phyloP scores from a whole-genome alignment of 2,888 invertebrate species.

The Lycocerus yunnanus region DNA sequence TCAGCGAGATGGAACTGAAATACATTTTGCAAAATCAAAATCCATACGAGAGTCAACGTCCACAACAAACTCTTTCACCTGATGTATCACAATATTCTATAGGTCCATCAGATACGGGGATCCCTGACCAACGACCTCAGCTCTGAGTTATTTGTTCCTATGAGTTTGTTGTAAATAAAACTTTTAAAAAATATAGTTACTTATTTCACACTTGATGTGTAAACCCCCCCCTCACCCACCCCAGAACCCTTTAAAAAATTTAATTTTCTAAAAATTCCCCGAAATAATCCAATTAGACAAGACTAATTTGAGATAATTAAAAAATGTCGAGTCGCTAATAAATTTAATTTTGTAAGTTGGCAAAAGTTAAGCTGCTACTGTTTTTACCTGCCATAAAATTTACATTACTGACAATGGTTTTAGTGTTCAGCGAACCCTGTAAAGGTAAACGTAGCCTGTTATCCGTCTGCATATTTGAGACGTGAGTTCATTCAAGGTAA shows the following conservation, averaged over 20 bases:
- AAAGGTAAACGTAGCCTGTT: slow-evolving; percentile 12
- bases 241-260: no score
- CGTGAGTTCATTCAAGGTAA: slow-evolving; percentile 50
- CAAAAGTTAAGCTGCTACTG: slow-evolving; percentile 9
- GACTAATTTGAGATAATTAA: neutral
- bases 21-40: neutral
- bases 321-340: neutral
- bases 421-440: slow-evolving; percentile 17
- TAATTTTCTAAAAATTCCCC: neutral
- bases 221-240: no score
- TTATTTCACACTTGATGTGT: neutral
- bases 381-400: slow-evolving; percentile 15
- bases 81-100: neutral
- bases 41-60: neutral
- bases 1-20: neutral
- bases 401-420: slow-evolving; percentile 10
- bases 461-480: slow-evolving; percentile 48
- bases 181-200: neutral
- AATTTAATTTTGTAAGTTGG: neutral
- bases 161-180: neutral
- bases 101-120: neutral
- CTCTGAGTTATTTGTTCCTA: neutral
- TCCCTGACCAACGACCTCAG: neutral
- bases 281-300: neutral
- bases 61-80: neutral